These are phyloP conservation scores for Catharus ustulatus DNA, from an alignment of 2,797 vertebrate species.

Conservation along the genomic window DNA sequence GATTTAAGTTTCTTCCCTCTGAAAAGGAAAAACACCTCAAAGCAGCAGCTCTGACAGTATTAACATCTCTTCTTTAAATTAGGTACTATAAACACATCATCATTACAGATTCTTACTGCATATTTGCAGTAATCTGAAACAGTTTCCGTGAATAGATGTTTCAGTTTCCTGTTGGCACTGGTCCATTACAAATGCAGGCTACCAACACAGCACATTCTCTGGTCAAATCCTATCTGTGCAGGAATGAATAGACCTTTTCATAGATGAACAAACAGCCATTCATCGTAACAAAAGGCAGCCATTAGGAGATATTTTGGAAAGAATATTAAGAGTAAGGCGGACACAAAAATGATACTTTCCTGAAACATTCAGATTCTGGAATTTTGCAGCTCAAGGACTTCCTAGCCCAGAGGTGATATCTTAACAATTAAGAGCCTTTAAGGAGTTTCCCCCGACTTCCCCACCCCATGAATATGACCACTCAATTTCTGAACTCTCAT, in stretches of 20 bases:
- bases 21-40: neutral
- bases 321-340: neutral
- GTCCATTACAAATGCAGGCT: neutral
- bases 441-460: neutral
- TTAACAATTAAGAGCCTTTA: neutral
- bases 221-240: neutral
- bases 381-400: neutral
- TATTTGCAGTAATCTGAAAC: neutral
- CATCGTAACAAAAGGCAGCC: neutral
- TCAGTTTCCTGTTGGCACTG: neutral
- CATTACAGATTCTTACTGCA: neutral
- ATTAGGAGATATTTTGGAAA: neutral
- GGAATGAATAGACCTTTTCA: neutral
- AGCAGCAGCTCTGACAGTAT: neutral
- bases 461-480: fast-evolving
- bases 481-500: neutral
- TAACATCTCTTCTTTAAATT: neutral
- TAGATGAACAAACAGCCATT: neutral
- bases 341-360: neutral
- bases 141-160: neutral
- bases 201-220: neutral
- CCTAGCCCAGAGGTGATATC: neutral
- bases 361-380: neutral
- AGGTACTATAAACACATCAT: neutral
- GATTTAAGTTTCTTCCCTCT: neutral